Base-by-base conservation (phyloP, 2,113 vertebrate genomes). In the Syngnathoides biaculeatus region DNA sequence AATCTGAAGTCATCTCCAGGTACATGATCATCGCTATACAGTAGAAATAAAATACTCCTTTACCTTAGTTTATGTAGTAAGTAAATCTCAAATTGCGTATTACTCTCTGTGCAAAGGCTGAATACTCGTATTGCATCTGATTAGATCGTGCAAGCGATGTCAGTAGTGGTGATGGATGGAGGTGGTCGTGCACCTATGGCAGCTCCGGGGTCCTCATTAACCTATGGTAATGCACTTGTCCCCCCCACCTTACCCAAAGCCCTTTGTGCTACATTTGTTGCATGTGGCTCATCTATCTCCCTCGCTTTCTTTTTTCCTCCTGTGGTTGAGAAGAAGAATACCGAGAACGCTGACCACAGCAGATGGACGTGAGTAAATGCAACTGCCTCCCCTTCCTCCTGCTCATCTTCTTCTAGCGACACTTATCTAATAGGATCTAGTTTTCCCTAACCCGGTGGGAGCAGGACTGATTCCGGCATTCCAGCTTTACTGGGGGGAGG, bases 161-260 rank as follows among this genome's bases (percentile, higher is more conserved):
- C 58, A 26, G 42, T 9, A n/a, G 52, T 48, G 30, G 24, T 12
- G 86, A 88, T 85, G 79, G 86, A 87, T 88, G 75, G 77, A 74
- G 80, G 64, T 64, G 68, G 67, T 52, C 24, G 72, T 30, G 64
- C 61, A 3, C 45, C 64, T 79, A 74, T 53, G 81, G 73, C 83
- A 74, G 84, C 79, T 50, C 75, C 55, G 45, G 84, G 71, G 83
- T 83, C 78, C 85, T 88, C 84, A 89, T 90, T 88, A 89, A 88
- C 88, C 88, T 85, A 74, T 82, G 82, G 83, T 90, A 89, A 90
- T 91, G 82, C 76, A 86, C 81, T 84, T 85, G 87, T 87, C 89
- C 81, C 74, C 72, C 78, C 39, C n/a, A n/a, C n/a, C 47, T n/a
- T 57, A 78, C 65, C 38, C 39, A 1, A 71, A 79, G 76, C 73